Percentiles rank a stretch among this genome's conserved stretches.
Evolutionary conservation across 2,113 vertebrate species (phyloP).

Genomic region (Planiliza haematocheilus): DNA sequence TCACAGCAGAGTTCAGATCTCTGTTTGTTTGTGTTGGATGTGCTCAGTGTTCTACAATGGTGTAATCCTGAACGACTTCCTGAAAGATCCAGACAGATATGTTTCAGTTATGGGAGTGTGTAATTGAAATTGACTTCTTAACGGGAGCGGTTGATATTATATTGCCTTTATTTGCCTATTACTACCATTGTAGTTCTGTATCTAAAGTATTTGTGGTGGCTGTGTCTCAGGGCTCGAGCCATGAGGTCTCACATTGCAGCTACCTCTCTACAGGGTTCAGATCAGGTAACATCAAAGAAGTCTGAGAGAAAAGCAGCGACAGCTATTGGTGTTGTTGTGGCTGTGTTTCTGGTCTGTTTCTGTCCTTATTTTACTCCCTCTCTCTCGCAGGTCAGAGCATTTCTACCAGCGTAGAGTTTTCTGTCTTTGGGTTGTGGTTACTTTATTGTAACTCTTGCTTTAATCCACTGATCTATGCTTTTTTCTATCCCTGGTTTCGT

Average conservation of each 20-base stretch:
- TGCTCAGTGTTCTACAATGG: conserved; percentile 27
- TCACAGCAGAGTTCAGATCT: background rate
- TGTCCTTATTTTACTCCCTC: conserved; percentile 58
- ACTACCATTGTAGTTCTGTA: conserved; percentile 54
- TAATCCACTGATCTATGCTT: conserved; percentile 39
- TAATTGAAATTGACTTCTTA: conserved; percentile 9
- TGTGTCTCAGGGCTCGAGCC: conserved; percentile 50
- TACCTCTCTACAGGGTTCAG: background rate
- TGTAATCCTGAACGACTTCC: background rate
- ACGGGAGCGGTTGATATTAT: conserved; percentile 35
- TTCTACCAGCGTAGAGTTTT: background rate
- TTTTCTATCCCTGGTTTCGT: conserved; percentile 68
- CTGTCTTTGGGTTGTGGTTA: conserved; percentile 4
- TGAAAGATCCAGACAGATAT: conserved; percentile 21
- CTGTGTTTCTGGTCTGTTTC: conserved; percentile 56
- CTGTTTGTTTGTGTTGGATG: conserved; percentile 48
- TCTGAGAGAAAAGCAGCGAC: conserved; percentile 60
- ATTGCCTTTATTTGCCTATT: conserved; percentile 39
- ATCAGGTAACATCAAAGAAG: conserved; percentile 4
- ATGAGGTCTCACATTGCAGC: conserved; percentile 25
- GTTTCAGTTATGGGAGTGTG: conserved; percentile 49
- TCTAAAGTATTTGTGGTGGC: conserved; percentile 49
- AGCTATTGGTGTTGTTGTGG: conserved; percentile 51
- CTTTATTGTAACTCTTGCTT: conserved; percentile 39
- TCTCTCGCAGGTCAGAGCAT: background rate